phyloP scores from a whole-genome alignment of 2,888 invertebrate species.

The Miltochrista miniata region DNA sequence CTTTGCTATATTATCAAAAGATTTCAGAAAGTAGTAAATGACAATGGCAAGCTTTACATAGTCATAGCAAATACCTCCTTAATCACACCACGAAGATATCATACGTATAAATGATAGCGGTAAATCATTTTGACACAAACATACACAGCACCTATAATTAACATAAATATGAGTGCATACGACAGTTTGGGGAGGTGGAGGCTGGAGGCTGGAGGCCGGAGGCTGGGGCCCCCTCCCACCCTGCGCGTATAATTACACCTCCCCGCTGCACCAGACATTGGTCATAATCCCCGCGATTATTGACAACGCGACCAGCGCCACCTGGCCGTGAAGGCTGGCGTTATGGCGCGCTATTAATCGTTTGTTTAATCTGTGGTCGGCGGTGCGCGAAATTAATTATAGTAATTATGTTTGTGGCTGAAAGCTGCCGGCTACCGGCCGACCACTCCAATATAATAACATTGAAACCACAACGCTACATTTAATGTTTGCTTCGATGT shows the following conservation, averaged over 20 bases:
- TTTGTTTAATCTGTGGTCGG: conserved; percentile 64
- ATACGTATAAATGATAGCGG: background rate
- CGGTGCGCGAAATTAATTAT: conserved; percentile 70
- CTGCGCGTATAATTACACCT: conserved; percentile 49
- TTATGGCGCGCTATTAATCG: conserved; percentile 69
- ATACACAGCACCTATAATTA: conserved; percentile 39
- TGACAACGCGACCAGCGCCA: conserved; percentile 60
- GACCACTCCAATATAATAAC: conserved; percentile 4
- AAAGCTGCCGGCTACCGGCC: background rate
- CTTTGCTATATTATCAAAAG: no score
- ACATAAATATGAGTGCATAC: conserved; percentile 61
- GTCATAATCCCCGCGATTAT: conserved; percentile 56
- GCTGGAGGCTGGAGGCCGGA: conserved; percentile 14
- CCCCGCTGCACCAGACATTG: conserved; percentile 46
- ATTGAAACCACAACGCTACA: background rate
- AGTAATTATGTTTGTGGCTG: conserved; percentile 39
- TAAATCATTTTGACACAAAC: background rate
- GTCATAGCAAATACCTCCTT: no score
- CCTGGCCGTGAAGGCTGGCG: conserved; percentile 73
- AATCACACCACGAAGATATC: background rate
- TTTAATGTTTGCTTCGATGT: background rate
- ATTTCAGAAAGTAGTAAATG: no score
- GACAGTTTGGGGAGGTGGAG: conserved; percentile 42
- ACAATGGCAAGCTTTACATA: no score
- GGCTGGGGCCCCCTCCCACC: background rate